Evolutionary conservation across 2,888 invertebrate species (phyloP).

Genomic region (Ophion ventricosus): DNA sequence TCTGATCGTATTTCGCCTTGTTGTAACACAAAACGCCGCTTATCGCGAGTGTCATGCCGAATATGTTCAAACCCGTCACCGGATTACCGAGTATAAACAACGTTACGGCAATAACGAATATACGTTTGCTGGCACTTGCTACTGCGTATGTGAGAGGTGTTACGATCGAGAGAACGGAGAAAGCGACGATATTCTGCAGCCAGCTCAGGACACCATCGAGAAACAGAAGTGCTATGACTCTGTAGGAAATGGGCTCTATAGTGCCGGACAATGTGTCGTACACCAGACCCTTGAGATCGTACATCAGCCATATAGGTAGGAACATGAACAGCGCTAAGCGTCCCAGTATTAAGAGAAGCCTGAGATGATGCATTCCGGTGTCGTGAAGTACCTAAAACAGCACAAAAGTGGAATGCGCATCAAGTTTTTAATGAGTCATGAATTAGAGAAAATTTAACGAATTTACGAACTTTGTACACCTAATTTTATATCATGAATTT

Average conservation of each 20-base stretch:
- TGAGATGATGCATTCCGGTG: conserved; percentile 94
- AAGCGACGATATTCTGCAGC: conserved; percentile 97
- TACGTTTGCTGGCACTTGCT: conserved; percentile 96
- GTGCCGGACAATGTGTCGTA: conserved; percentile 84
- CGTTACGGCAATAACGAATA: conserved; percentile 95
- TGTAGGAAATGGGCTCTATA: conserved; percentile 80
- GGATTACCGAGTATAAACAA: conserved; percentile 95
- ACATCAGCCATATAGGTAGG: conserved; percentile 91
- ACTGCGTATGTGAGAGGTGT: conserved; percentile 98
- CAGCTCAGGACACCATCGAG: conserved; percentile 95
- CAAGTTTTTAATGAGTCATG: background rate
- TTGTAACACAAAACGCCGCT: conserved; percentile 96
- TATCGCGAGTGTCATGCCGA: conserved; percentile 96
- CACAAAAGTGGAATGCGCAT: conserved; percentile 16
- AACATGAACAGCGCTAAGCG: conserved; percentile 92
- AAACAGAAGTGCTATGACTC: conserved; percentile 87
- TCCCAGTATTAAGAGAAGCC: conserved; percentile 92
- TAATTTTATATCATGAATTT: too few species aligned
- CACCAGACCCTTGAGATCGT: conserved; percentile 87
- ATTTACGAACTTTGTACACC: background rate
- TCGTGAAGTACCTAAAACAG: conserved; percentile 91
- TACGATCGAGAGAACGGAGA: conserved; percentile 95
- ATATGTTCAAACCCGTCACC: conserved; percentile 92
- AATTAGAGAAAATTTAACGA: background rate
- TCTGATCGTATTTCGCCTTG: conserved; percentile 91